Conservation (phyloP, 2,888 invertebrate species). For the Dysmachus trigonus region DNA sequence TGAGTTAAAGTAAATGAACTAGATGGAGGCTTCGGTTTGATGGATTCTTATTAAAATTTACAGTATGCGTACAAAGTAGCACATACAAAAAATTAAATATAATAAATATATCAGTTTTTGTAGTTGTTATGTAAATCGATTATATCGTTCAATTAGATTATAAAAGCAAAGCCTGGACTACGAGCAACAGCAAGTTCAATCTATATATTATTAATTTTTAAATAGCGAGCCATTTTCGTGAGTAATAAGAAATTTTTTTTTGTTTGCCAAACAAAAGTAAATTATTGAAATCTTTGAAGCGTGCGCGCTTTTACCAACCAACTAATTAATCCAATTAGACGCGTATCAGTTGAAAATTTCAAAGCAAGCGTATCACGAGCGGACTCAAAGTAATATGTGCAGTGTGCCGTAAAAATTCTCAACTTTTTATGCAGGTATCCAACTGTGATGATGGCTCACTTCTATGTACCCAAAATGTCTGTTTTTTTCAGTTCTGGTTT, state of each 20-base stretch:
- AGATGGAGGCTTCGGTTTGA: not conserved
- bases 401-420: not conserved
- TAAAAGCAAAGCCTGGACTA: not conserved
- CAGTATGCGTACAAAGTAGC: not conserved
- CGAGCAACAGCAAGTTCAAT: not conserved
- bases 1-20: not conserved
- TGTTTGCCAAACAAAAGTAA: not conserved
- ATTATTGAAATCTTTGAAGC: not conserved
- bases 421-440: conserved; percentile 4
- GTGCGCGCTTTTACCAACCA: conserved; percentile 4
- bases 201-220: not conserved
- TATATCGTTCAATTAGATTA: not conserved
- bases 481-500: not conserved
- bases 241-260: not conserved
- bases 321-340: conserved; percentile 34
- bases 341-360: conserved; percentile 22
- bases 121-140: not conserved
- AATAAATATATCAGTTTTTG: not conserved
- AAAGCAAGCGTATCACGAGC: not conserved
- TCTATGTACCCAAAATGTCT: not conserved
- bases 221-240: not conserved
- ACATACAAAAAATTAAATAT: not conserved
- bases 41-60: not conserved
- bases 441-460: conserved; percentile 10
- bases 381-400: not conserved